Evolutionary conservation across 1,140 invertebrate genomes (phyloP).

Genomic region (Akabosia matsudoensis): DNA sequence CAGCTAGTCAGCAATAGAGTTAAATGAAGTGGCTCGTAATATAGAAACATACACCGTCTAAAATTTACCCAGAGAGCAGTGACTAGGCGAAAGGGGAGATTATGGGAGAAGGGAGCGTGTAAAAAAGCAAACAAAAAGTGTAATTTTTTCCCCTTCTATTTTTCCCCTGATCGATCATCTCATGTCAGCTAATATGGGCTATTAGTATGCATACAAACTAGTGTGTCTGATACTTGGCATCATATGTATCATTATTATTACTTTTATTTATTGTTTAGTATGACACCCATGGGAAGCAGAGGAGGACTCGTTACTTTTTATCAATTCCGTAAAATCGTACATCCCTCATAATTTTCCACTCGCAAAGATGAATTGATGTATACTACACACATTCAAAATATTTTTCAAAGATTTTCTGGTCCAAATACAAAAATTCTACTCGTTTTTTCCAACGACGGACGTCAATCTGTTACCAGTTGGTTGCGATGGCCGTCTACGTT

Average conservation of each 20-base stretch:
- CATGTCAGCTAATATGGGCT: background rate
- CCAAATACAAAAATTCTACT: too few species aligned
- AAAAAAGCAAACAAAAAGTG: background rate
- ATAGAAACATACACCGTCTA: too few species aligned
- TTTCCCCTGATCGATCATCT: background rate
- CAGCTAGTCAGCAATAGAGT: too few species aligned
- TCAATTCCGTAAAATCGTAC: background rate
- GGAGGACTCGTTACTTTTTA: too few species aligned
- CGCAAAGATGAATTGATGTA: too few species aligned
- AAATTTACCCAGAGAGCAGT: too few species aligned
- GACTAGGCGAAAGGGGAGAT: background rate
- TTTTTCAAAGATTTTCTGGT: too few species aligned
- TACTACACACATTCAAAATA: too few species aligned
- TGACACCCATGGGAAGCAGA: background rate
- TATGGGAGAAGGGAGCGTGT: background rate
- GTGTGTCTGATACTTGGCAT: background rate
- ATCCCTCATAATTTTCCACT: background rate
- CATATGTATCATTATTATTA: constrained; percentile 1
- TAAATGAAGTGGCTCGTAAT: too few species aligned
- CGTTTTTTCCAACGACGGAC: too few species aligned
- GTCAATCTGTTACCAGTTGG: too few species aligned
- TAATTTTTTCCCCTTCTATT: background rate
- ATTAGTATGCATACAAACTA: background rate
- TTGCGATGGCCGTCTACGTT: too few species aligned
- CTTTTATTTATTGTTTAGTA: constrained; percentile 21